These are phyloP conservation scores for Poeciliopsis turneri DNA, from an alignment of 2,797 vertebrate species.

Conservation along the genomic window DNA sequence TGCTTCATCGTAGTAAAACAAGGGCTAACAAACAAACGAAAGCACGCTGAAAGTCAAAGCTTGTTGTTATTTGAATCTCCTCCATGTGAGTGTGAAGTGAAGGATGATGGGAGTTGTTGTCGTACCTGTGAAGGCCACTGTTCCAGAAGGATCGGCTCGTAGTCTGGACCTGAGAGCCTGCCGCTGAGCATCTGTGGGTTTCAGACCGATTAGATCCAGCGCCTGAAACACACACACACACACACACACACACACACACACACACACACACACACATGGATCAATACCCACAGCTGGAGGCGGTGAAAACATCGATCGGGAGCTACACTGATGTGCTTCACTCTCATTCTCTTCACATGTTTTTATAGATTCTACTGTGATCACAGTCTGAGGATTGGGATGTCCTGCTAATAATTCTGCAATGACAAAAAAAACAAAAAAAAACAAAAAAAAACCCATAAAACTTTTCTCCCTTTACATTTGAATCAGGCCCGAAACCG, in stretches of 20 bases:
- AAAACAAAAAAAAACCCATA: too few relatives aligned
- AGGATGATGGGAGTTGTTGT: background rate
- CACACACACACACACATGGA: conserved; percentile 11
- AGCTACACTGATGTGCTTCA: background rate
- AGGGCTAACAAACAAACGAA: background rate
- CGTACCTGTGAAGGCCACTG: conserved; percentile 88
- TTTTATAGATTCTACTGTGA: background rate
- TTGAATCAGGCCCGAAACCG: conserved; percentile 11
- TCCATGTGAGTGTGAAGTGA: background rate
- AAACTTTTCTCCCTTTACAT: background rate
- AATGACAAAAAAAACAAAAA: too few relatives aligned
- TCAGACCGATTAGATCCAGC: conserved; percentile 67
- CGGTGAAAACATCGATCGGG: background rate
- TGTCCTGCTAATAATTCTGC: background rate
- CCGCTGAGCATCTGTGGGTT: conserved; percentile 84
- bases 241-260: conserved; percentile 5
- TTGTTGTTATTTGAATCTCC: background rate
- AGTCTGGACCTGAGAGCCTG: conserved; percentile 84
- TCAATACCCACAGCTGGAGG: conserved; percentile 29
- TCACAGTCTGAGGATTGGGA: background rate
- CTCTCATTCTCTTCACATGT: background rate
- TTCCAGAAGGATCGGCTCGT: conserved; percentile 80
- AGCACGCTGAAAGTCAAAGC: background rate
- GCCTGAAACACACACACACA: conserved; percentile 51
- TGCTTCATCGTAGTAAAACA: background rate